Percentiles rank a stretch among this genome's conserved stretches.
Conservation (phyloP, 2,113 vertebrate genomes). For the Chlamydotis undulata region DNA sequence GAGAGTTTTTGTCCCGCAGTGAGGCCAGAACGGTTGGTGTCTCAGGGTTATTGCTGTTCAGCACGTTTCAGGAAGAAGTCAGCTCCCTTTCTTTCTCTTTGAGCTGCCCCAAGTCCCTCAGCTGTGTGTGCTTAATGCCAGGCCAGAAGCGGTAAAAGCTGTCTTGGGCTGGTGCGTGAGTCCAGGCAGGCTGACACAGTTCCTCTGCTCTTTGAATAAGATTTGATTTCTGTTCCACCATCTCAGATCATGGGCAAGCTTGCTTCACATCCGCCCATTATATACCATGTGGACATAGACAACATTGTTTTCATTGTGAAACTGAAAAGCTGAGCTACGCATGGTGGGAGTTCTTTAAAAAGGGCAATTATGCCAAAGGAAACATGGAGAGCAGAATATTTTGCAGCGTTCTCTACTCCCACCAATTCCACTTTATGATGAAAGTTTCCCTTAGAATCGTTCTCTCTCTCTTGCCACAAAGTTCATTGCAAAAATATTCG, state of each 20-base stretch:
- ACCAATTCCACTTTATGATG: neutral
- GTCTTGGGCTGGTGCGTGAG: neutral
- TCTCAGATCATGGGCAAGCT: neutral
- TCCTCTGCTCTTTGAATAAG: neutral
- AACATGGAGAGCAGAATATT: neutral
- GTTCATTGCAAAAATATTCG: neutral
- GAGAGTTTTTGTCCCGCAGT: neutral
- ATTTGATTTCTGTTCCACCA: neutral
- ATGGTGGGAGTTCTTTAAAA: neutral
- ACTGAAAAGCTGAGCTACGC: neutral
- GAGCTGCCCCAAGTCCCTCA: neutral
- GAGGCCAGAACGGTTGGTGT: neutral
- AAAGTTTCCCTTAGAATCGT: neutral
- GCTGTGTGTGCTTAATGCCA: neutral
- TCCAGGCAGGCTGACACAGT: neutral
- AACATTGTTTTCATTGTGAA: neutral
- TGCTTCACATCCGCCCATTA: neutral
- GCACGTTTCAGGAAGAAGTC: neutral
- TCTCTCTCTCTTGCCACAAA: neutral
- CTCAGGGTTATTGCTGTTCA: neutral
- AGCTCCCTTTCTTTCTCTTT: neutral
- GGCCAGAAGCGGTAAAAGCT: neutral
- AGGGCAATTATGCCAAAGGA: neutral
- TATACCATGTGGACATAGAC: neutral
- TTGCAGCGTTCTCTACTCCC: neutral